A percentile compares a stretch with the other conserved stretches of the same genome.
Conservation (phyloP, 2,888 invertebrate genomes). For the Ochropleura plecta region DNA sequence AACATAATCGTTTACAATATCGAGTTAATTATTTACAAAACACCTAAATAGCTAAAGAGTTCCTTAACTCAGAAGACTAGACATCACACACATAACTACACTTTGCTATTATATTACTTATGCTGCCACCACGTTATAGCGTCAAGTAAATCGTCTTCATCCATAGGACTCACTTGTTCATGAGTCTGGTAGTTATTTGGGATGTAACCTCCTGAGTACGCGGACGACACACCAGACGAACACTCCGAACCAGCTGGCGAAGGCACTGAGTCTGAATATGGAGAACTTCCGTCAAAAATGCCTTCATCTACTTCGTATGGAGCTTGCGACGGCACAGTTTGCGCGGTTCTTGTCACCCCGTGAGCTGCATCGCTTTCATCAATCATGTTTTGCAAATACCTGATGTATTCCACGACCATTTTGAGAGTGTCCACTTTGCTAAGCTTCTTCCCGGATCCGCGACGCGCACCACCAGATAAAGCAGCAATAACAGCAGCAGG, state of each 20-base stretch:
- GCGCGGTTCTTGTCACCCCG: conserved; percentile 71
- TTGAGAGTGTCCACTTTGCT: conserved; percentile 97
- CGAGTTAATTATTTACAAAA: conserved; percentile 19
- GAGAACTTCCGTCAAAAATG: conserved; percentile 80
- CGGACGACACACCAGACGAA: conserved; percentile 90
- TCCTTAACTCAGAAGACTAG: conserved; percentile 74
- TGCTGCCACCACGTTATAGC: conserved; percentile 96
- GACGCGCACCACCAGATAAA: conserved; percentile 91
- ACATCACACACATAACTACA: conserved; percentile 51
- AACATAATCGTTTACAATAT: conserved; percentile 37
- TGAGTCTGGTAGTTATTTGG: conserved; percentile 74
- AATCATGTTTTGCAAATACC: conserved; percentile 94
- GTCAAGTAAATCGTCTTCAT: conserved; percentile 96
- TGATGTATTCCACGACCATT: conserved; percentile 97
- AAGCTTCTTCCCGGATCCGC: conserved; percentile 95
- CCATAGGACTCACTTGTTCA: conserved; percentile 92
- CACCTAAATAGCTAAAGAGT: conserved; percentile 16
- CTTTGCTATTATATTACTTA: conserved; percentile 76
- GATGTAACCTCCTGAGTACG: conserved; percentile 76
- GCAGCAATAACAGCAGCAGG: conserved; percentile 95
- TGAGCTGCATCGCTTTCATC: conserved; percentile 92
- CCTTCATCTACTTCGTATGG: conserved; percentile 82
- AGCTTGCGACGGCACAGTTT: conserved; percentile 64
- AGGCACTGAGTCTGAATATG: conserved; percentile 89
- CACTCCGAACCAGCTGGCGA: conserved; percentile 93